Evolutionary conservation across 1,140 invertebrate species (phyloP).

Genomic region (Leptinotarsa defecta): DNA sequence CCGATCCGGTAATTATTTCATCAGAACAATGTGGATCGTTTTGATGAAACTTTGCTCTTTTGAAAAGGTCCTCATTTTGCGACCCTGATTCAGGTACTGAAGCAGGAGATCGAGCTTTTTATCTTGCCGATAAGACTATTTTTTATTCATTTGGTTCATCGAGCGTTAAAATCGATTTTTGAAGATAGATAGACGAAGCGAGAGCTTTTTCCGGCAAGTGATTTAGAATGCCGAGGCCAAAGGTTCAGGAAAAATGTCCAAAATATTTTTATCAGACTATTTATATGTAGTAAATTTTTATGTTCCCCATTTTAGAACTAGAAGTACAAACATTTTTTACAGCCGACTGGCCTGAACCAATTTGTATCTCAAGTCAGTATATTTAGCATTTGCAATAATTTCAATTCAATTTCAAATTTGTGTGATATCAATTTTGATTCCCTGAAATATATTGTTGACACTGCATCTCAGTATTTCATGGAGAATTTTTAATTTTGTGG

Average conservation of each 20-base stretch:
- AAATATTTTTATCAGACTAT: too few relatives aligned
- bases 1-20: slow-evolving; percentile 10
- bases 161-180: slow-evolving; percentile 26
- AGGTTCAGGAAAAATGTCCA: neutral
- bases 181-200: neutral
- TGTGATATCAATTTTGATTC: too few relatives aligned
- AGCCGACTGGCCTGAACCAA: too few relatives aligned
- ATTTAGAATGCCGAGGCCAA: neutral
- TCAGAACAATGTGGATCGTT: slow-evolving; percentile 35
- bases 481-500: too few relatives aligned
- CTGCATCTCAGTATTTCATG: too few relatives aligned
- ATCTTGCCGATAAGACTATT: slow-evolving; percentile 16
- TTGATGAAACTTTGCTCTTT: slow-evolving; percentile 36
- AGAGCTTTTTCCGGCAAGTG: neutral
- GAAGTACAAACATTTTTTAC: too few relatives aligned
- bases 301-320: too few relatives aligned
- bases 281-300: too few relatives aligned
- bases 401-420: too few relatives aligned
- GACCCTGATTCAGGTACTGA: slow-evolving; percentile 18
- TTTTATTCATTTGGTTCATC: slow-evolving; percentile 26
- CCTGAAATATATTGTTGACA: too few relatives aligned
- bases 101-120: slow-evolving; percentile 15
- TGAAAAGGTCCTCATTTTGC: slow-evolving; percentile 21
- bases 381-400: too few relatives aligned
- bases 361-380: too few relatives aligned